Evolutionary conservation across 2,113 vertebrate genomes (phyloP).

Genomic region (Seriola dumerili): DNA sequence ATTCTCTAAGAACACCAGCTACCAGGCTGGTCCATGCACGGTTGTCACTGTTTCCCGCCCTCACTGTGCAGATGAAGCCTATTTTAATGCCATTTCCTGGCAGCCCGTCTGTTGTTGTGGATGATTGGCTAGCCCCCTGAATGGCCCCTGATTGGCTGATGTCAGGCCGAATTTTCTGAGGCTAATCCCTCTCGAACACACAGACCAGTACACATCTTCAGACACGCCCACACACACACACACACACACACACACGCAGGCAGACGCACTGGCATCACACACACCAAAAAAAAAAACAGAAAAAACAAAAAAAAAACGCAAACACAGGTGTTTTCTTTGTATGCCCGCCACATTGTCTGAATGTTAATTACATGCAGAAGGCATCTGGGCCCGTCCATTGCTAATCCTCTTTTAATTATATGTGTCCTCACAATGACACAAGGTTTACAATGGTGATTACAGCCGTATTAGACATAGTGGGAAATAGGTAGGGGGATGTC

Average conservation of each 20-base stretch:
- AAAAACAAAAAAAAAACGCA: conserved; percentile 17
- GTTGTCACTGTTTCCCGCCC: background rate
- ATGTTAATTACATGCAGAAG: conserved; percentile 83
- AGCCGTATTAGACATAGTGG: conserved; percentile 74
- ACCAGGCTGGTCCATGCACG: background rate
- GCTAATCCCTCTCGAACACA: conserved; percentile 64
- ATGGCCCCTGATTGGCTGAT: conserved; percentile 68
- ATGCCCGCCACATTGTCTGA: conserved; percentile 79
- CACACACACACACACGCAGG: background rate
- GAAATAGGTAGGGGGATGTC: conserved; percentile 65
- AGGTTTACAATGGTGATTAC: conserved; percentile 82
- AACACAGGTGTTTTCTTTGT: conserved; percentile 81
- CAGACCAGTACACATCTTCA: conserved; percentile 34
- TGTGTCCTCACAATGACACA: conserved; percentile 82
- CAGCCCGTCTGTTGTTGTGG: conserved; percentile 34
- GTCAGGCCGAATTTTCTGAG: conserved; percentile 56
- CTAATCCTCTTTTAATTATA: conserved; percentile 85
- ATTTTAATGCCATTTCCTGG: conserved; percentile 49
- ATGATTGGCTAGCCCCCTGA: conserved; percentile 55
- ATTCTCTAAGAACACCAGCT: background rate
- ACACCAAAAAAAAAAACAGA: background rate
- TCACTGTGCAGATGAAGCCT: conserved; percentile 23
- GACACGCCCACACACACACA: conserved; percentile 54
- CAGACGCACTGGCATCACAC: background rate
- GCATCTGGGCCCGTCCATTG: conserved; percentile 78